phyloP scores from a whole-genome alignment of 2,888 invertebrate genomes.

The Steinernema hermaphroditum region DNA sequence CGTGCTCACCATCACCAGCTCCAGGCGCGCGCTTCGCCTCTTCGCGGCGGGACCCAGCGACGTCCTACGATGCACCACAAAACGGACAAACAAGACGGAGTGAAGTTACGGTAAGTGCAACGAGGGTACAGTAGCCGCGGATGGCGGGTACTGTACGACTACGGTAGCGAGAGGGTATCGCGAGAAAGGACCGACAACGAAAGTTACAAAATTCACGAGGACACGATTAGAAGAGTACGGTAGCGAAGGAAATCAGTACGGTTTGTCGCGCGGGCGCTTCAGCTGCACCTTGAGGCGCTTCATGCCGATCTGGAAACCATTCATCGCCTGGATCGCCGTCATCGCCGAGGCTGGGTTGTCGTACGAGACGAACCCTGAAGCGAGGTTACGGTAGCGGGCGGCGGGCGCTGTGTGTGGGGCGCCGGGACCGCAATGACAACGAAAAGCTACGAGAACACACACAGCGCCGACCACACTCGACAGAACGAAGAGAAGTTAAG shows the following conservation, averaged over 20 bases:
- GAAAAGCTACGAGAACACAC: constrained; percentile 30
- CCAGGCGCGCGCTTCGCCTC: neutral
- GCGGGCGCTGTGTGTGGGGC: constrained; percentile 9
- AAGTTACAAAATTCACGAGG: constrained; percentile 18
- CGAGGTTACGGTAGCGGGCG: constrained; percentile 25
- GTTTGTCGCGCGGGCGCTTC: constrained; percentile 96
- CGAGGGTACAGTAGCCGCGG: too few species aligned
- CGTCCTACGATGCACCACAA: constrained; percentile 26
- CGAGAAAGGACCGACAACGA: constrained; percentile 23
- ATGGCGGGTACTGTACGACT: neutral
- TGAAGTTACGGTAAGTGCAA: constrained; percentile 13
- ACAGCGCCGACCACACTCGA: constrained; percentile 30
- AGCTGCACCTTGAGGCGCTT: constrained; percentile 98
- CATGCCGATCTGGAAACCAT: constrained; percentile 99
- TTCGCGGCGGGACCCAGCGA: neutral
- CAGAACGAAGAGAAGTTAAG: constrained; percentile 24
- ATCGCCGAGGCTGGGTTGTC: constrained; percentile 97
- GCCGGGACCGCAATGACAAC: neutral
- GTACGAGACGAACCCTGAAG: constrained; percentile 94
- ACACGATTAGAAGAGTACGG: constrained; percentile 27
- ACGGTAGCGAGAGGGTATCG: neutral
- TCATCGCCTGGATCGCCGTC: constrained; percentile 98
- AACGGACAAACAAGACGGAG: constrained; percentile 13
- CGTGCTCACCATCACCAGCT: constrained; percentile 29
- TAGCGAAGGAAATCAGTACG: constrained; percentile 77